Conservation (phyloP, 2,888 invertebrate genomes). For the Caenorhabditis doughertyi region DNA sequence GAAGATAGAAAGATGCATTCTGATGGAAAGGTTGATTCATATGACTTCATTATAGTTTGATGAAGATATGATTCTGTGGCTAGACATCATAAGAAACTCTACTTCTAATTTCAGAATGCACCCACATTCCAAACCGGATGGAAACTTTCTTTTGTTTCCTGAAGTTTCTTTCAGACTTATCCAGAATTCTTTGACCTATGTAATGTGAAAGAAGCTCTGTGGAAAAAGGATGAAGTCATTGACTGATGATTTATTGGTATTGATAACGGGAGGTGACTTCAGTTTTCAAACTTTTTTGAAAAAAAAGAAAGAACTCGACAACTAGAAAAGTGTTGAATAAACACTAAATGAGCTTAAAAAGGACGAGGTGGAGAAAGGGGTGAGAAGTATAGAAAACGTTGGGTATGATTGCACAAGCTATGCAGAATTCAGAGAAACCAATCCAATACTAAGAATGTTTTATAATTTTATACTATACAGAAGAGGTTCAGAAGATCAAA, state of each 20-base stretch:
- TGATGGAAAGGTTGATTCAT: conserved; percentile 24
- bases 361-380: too few species aligned
- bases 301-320: neutral
- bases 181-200: neutral
- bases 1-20: neutral
- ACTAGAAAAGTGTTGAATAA: neutral
- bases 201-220: neutral
- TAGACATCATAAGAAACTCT: too few species aligned
- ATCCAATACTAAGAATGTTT: too few species aligned
- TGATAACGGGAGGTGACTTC: conserved; percentile 2
- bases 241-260: neutral
- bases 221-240: neutral
- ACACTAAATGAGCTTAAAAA: neutral
- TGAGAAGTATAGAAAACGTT: too few species aligned
- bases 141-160: neutral
- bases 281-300: neutral
- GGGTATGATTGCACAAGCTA: too few species aligned
- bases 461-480: too few species aligned
- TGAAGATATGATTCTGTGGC: neutral
- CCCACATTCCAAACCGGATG: neutral
- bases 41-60: neutral
- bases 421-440: too few species aligned
- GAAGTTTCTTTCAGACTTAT: neutral
- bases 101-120: too few species aligned
- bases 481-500: too few species aligned